Evolutionary conservation across 2,113 vertebrate genomes (phyloP).

Genomic region (Pygoscelis antarcticus): DNA sequence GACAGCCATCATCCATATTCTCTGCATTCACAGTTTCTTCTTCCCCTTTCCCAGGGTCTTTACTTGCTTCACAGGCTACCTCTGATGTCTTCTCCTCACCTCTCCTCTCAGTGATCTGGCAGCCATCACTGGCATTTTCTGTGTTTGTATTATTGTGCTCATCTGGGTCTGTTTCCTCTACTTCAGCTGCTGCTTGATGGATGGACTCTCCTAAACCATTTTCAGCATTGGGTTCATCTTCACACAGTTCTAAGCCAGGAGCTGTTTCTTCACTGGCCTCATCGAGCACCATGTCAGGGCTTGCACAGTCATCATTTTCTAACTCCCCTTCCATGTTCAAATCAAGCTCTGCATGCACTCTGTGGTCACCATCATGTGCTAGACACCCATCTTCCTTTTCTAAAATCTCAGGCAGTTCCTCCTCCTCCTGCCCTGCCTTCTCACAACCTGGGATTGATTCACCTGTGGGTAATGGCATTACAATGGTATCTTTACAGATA

Average conservation of each 20-base stretch:
- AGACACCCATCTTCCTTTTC: conserved; percentile 34
- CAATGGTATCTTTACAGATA: neutral
- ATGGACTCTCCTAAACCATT: neutral
- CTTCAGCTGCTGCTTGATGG: conserved; percentile 5
- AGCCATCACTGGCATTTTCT: neutral
- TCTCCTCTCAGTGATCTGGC: neutral
- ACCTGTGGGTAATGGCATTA: neutral
- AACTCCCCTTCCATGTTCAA: neutral
- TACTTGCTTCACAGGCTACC: neutral
- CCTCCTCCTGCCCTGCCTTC: neutral
- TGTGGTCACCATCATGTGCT: neutral
- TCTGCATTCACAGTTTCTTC: conserved; percentile 40
- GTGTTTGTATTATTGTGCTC: neutral
- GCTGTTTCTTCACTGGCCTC: neutral
- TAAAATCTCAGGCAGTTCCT: neutral
- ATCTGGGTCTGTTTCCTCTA: neutral
- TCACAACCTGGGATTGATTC: neutral
- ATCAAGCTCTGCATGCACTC: neutral
- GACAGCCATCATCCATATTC: conserved; percentile 67
- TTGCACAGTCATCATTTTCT: neutral
- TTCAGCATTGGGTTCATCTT: neutral
- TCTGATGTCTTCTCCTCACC: neutral
- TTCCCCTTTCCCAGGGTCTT: neutral
- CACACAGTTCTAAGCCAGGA: neutral
- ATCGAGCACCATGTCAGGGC: neutral